Base-by-base conservation (phyloP, 2,113 vertebrate genomes). In the Pollachius pollachius region DNA sequence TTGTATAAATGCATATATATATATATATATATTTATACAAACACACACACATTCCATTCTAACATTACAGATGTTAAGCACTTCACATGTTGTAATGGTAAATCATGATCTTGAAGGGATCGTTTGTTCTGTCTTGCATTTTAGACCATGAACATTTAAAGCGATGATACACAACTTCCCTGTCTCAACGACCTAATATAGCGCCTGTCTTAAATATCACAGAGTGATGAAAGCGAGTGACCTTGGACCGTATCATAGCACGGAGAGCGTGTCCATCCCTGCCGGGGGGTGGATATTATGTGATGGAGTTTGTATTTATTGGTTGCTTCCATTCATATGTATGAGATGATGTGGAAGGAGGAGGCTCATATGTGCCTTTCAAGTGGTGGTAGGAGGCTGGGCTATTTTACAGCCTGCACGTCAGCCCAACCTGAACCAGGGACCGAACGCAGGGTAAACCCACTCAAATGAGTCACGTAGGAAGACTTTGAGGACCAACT, bases 311-410 rank as follows among this genome's bases (percentile, higher is more conserved):
- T 67, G 6, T 72, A 58, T 68, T 61, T 73, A 70, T 68, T 41
- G 18, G 30, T 37, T 41, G 59, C 52, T 52, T 56, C 59, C 23
- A 48, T 34, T 34, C 30, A 34, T 73, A 73, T 75, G 5, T 16
- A 3, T 68, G 61, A 27, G 12, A 48, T 69, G 58, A 48, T 71
- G 68, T 80, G 61, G 79, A 62, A 72, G 81, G 84, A 80, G 82
- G 86, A 74, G 76, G 74, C 72, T 74, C 72, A 84, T 62, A 70
- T 54, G 89, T 91, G 89, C 89, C 89, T 90, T 73, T 87, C 71
- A 83, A 69, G 64, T 72, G 71, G 57, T 23, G 61, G 67, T 54
- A 12, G 18, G 41, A 27, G 37, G 21, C n/a, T 16, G n/a, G 23
- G 27, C 23, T 21, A 5, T 52, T 65, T 70, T 52, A 66, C 63